Evolutionary conservation across 2,888 invertebrate genomes (phyloP), one percentile per base, ranked within the genome.

Genomic region (Himalopsyche tibetana): DNA sequence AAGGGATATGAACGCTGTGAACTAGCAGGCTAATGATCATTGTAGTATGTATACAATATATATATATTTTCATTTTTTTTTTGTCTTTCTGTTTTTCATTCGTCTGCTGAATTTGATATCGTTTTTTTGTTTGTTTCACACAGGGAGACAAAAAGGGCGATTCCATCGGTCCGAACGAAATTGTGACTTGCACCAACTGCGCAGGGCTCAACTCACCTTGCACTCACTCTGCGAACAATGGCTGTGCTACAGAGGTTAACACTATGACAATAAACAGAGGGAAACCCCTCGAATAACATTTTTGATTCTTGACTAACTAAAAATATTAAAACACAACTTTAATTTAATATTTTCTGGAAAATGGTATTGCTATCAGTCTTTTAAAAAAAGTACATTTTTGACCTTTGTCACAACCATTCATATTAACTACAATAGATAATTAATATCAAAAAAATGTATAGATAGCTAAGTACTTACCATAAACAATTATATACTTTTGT

Each of bases 61-160:
- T 63, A 63, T 55, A 11, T 19, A 28, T 28, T 28, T 28, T 28
- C 28, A 28, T 38, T 38, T 45, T 42, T 17, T 19, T 80, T 42
- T 40, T 36, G 6, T 28, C 36, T 28, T 69, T 69, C 36, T 69
- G 69, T 69, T n/a, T 69, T 36, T 74, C 74, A 74, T 74, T 74
- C 74, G 36, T 74, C 74, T 74, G 74, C 74, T 74, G 74, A 74
- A 74, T 74, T 74, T 74, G 74, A 74, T 74, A 74, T 74, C 74
- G 74, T 74, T 74, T 36, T 74, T 74, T 74, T 74, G 74, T 36
- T 74, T 74, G 36, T 85, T 42, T 63, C 45, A 80, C 74, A 19
- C 83, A 97, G 97, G 96, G 95, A 90, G 96, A 97, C 92, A 97
- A 97, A 94, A 96, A 97, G 92, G 94, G 96, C 90, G 97, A 97